Evolutionary conservation across 2,888 invertebrate species (phyloP), one percentile per base, ranked within the genome.

Genomic region (Mythimna impura): DNA sequence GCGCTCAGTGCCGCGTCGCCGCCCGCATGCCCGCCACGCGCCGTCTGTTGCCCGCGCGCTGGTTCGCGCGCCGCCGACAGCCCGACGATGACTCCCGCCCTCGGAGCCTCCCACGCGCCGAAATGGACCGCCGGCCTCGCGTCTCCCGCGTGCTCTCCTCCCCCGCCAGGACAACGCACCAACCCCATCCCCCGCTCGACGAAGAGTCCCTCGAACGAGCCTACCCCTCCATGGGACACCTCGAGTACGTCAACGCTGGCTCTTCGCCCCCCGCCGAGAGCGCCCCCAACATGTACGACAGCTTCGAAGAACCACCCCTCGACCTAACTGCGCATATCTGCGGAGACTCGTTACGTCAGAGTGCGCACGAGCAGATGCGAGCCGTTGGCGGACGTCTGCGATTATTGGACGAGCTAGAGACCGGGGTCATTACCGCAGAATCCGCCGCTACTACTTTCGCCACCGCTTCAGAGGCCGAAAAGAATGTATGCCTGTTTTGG

Each of bases 221-320:
- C 90, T 97, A 97, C 90, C 97, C 97, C 78, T 97, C 97, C 87
- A 94, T 93, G 93, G 97, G 97, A 62, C 97, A 97, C 93, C 97
- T 97, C 92, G 97, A 97, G 93, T 98, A 97, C 93, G 97, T 98
- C 96, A 98, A 98, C 91, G 98, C 97, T 87, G 98, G 98, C 73
- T 97, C 97, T 55, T 98, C 98, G 25, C 98, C 98, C 12, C 98
- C 98, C 47, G 97, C 98, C 74, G 98, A 98, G 93, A 98, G 98
- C 93, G 98, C 98, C 61, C 97, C 98, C 84, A 97, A 98, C 91
- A 97, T 98, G 96, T 98, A 98, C 94, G 98, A 98, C 91, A 98
- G 97, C 94, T 98, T 98, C 89, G 97, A 97, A 90, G 97, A 98
- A 90, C 97, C 97, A 63, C 97, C 97, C 83, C 96, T 97, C 82